Evolutionary conservation across 2,797 vertebrate species (phyloP).

Genomic region (Lutjanus argentimaculatus): DNA sequence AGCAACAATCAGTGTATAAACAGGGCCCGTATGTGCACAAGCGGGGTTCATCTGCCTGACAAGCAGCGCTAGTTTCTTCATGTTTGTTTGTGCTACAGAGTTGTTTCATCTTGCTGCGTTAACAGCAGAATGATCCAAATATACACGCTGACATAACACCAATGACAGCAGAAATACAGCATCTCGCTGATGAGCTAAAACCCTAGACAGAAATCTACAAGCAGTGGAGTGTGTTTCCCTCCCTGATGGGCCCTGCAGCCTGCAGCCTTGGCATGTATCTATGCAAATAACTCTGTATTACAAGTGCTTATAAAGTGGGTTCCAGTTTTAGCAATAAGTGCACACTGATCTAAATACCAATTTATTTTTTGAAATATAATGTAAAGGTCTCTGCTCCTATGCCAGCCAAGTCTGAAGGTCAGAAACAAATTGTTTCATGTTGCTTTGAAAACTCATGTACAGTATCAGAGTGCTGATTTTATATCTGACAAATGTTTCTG

Average conservation of each 20-base stretch:
- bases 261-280: conserved; percentile 17
- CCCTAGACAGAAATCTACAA: conserved; percentile 39
- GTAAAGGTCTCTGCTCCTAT: neutral
- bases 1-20: conserved; percentile 12
- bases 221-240: conserved; percentile 15
- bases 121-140: conserved; percentile 40
- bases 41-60: conserved; percentile 17
- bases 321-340: conserved; percentile 23
- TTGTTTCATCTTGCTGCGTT: conserved; percentile 32
- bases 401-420: neutral
- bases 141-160: conserved; percentile 36
- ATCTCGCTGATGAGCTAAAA: conserved; percentile 46
- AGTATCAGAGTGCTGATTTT: neutral
- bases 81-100: conserved; percentile 24
- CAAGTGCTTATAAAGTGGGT: conserved; percentile 29
- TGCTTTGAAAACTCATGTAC: too few species aligned
- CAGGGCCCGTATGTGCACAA: neutral
- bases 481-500: neutral
- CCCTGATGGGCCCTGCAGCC: conserved; percentile 26
- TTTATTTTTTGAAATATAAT: neutral
- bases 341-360: conserved; percentile 20
- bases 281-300: conserved; percentile 28
- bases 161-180: conserved; percentile 41
- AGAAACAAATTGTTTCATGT: too few species aligned
- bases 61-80: conserved; percentile 7